Percentiles rank a stretch among this genome's conserved stretches.
These are phyloP conservation scores for Coracias cyanogaster DNA, from an alignment of 2,797 vertebrate species.

Conservation along the genomic window DNA sequence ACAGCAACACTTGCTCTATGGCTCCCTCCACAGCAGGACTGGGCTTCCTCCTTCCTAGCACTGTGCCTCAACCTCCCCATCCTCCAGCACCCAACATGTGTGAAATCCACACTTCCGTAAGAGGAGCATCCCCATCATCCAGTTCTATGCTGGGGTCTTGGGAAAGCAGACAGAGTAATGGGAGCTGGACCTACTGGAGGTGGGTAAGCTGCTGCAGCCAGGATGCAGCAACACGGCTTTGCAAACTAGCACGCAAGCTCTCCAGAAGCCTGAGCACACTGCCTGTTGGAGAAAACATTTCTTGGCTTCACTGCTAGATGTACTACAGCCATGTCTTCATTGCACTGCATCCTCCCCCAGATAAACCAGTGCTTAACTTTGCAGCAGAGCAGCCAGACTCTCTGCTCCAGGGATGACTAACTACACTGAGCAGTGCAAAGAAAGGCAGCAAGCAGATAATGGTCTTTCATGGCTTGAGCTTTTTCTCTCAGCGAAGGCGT, in stretches of 20 bases:
- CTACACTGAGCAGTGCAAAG: neutral
- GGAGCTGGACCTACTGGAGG: neutral
- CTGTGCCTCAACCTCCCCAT: neutral
- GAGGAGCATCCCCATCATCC: neutral
- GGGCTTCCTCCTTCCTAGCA: neutral
- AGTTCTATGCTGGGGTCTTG: neutral
- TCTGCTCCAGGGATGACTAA: neutral
- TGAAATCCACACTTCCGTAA: neutral
- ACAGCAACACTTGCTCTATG: neutral
- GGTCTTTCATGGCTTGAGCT: neutral
- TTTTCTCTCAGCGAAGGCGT: neutral
- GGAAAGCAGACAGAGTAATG: neutral
- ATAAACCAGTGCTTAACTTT: neutral
- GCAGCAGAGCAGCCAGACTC: neutral
- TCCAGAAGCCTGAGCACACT: neutral
- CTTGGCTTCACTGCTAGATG: neutral
- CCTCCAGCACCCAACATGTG: accelerated
- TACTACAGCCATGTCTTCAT: neutral
- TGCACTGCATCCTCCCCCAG: neutral
- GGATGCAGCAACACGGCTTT: neutral
- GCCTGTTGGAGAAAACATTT: neutral
- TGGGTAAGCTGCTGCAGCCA: neutral
- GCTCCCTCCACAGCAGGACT: accelerated
- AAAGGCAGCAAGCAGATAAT: neutral
- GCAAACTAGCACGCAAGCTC: neutral